Base-by-base conservation (phyloP, 2,888 invertebrate genomes). In the Harmothoe impar region DNA sequence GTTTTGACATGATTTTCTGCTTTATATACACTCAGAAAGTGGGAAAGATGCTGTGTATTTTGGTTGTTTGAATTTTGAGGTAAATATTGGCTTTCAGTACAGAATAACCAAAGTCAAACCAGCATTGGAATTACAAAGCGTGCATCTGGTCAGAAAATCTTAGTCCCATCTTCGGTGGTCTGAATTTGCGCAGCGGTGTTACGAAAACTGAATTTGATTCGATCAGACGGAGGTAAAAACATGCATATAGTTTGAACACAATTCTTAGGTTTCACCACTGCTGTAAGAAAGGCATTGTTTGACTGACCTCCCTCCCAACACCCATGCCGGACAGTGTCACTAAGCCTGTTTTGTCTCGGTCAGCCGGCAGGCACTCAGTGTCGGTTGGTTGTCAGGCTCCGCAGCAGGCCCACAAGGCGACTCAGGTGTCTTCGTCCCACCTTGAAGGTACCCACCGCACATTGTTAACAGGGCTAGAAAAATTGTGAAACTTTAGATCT, bases 301-400 rank as follows among this genome's bases (percentile, higher is more conserved):
- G 20, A n/a, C 1, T 20, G 23, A 20, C 62, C 62, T 3, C n/a
- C 72, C 25, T 29, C 7, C 72, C 62, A 62, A 20, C 62, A 62
- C 20, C n/a, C 62, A 62, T 62, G 62, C 62, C 62, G 15, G 20
- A 20, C 72, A 25, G 1, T 72, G 72, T 72, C 29, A 72, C 72
- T 72, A 72, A 72, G 51, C 35, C 43, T 84, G 84, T 84, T 51
- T 43, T 84, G 84, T 84, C 51, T 84, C 84, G 84, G 84, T 25
- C 84, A 84, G 84, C 33, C 17, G 84, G 84, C 43, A 84, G 84
- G 84, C 17, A 31, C 43, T 84, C 84, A n/a, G 84, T 84, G 84
- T 84, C 84, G 29, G 84, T 84, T 20, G 84, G 84, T 25, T 84
- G 84, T 43, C 84, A 84, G 51, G 84, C 84, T 35, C 84, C 84